A percentile compares a stretch with the other conserved stretches of the same genome.
phyloP scores from a whole-genome alignment of 92 coral and sea anemone genomes.

The Heliopora coerulea region DNA sequence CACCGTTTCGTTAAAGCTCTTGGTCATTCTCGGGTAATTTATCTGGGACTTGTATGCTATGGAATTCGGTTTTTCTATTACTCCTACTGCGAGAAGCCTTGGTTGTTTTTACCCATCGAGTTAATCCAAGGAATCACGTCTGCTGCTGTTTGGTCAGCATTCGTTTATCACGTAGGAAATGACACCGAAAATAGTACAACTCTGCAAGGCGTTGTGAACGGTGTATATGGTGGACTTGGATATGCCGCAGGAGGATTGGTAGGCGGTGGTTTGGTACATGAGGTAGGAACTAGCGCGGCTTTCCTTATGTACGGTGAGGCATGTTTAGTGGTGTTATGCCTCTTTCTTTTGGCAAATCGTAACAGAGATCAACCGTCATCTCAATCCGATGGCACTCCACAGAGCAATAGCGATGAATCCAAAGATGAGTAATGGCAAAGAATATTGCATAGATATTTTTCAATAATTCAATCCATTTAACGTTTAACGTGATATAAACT shows the following conservation, averaged over 20 bases:
- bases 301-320: conserved; percentile 90
- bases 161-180: conserved; percentile 92
- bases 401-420: neutral
- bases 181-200: conserved; percentile 82
- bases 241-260: conserved; percentile 91
- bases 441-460: no score
- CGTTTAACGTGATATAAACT: no score
- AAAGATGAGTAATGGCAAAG: neutral
- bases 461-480: no score
- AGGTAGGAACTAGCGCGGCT: conserved; percentile 92
- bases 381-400: neutral
- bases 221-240: conserved; percentile 92
- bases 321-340: conserved; percentile 80
- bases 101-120: conserved; percentile 93
- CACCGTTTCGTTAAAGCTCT: conserved; percentile 76
- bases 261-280: conserved; percentile 92
- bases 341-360: conserved; percentile 78
- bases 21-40: conserved; percentile 83
- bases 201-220: conserved; percentile 90
- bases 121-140: conserved; percentile 91
- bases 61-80: conserved; percentile 92
- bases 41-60: conserved; percentile 87
- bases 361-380: conserved; percentile 45
- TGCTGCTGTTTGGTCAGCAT: conserved; percentile 96
- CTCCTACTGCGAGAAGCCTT: conserved; percentile 85